A percentile compares a stretch with the other conserved stretches of the same genome.
These are phyloP conservation scores for Osmoderma eremita DNA, from an alignment of 2,888 invertebrate species.

Conservation along the genomic window DNA sequence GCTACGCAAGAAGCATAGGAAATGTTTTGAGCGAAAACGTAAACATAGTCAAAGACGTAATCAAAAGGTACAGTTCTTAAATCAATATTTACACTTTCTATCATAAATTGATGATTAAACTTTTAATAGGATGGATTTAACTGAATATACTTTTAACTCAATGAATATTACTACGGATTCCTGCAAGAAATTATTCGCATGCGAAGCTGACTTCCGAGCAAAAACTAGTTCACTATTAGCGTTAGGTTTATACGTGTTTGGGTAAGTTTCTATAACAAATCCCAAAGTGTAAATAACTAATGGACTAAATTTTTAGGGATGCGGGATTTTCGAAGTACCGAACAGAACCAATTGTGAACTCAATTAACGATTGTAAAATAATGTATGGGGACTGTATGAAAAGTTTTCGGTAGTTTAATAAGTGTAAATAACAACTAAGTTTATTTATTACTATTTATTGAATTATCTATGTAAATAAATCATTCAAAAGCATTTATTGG, in stretches of 20 bases:
- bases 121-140: slow-evolving; percentile 54
- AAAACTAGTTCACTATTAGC: slow-evolving; percentile 57
- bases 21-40: slow-evolving; percentile 44
- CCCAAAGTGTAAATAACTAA: neutral
- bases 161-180: slow-evolving; percentile 57
- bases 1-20: slow-evolving; percentile 43
- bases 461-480: slow-evolving; percentile 29
- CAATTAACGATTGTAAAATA: slow-evolving; percentile 46
- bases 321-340: slow-evolving; percentile 49
- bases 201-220: slow-evolving; percentile 65
- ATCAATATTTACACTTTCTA: slow-evolving; percentile 5
- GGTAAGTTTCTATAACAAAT: slow-evolving; percentile 43
- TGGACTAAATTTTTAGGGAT: slow-evolving; percentile 48
- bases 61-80: slow-evolving; percentile 44
- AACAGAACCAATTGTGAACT: slow-evolving; percentile 44
- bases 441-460: slow-evolving; percentile 39
- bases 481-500: slow-evolving; percentile 24
- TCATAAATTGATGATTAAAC: slow-evolving; percentile 5
- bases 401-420: slow-evolving; percentile 1
- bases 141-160: slow-evolving; percentile 56
- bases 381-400: slow-evolving; percentile 45
- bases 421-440: neutral
- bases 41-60: slow-evolving; percentile 45
- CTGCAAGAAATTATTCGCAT: slow-evolving; percentile 66
- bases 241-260: slow-evolving; percentile 49